phyloP scores from a whole-genome alignment of 2,797 vertebrate genomes.

The Melanitta fusca region DNA sequence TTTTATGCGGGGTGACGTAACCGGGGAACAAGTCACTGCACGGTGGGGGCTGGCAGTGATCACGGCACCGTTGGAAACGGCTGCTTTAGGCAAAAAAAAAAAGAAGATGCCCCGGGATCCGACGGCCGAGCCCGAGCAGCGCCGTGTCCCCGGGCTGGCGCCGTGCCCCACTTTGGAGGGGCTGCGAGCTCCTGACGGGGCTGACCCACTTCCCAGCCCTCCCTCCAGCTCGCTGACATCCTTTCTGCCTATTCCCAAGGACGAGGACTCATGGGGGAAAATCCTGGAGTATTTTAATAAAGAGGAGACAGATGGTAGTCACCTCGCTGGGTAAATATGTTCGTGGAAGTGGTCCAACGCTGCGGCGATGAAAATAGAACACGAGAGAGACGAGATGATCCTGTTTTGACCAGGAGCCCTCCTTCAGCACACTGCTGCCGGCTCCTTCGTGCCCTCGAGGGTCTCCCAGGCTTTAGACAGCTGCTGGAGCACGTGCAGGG shows the following conservation, averaged over 20 bases:
- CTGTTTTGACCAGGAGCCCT: not conserved
- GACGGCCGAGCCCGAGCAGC: not conserved
- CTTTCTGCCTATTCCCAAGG: constrained; percentile 47
- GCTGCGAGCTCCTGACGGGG: constrained; percentile 47
- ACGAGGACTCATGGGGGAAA: constrained; percentile 28
- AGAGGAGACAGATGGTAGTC: constrained; percentile 62
- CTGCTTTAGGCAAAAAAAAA: not conserved
- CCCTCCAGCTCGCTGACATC: constrained; percentile 45
- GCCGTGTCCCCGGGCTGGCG: not conserved
- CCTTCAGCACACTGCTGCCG: accelerated
- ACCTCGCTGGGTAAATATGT: constrained; percentile 29
- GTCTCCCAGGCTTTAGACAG: not conserved
- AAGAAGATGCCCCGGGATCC: not conserved
- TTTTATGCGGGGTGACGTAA: constrained; percentile 69
- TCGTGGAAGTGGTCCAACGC: not conserved
- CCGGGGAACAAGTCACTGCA: constrained; percentile 37
- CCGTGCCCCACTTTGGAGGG: constrained; percentile 52
- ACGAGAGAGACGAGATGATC: not conserved
- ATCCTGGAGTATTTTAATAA: constrained; percentile 61
- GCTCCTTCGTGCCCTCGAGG: not conserved
- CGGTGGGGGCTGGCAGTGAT: constrained; percentile 25
- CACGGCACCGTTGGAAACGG: not conserved
- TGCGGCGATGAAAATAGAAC: not conserved
- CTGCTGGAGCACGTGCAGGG: accelerated
- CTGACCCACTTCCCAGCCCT: constrained; percentile 59